Evolutionary conservation across 2,888 invertebrate genomes (phyloP), one percentile per base, ranked within the genome.

Genomic region (Keiferia lycopersicella): DNA sequence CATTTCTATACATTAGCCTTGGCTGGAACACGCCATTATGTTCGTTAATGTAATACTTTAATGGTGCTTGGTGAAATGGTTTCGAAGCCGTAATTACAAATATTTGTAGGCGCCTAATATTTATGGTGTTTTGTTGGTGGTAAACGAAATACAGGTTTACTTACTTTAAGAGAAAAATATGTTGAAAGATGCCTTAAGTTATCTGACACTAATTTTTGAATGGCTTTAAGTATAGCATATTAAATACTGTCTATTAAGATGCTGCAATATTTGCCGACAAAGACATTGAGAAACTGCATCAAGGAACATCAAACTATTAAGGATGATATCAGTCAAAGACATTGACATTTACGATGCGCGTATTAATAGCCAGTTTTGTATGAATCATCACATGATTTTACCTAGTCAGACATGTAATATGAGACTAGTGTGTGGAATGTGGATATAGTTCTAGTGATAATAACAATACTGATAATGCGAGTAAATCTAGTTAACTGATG

Each of bases 21-120:
- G 58, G 20, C 39, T 30, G 4, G 30, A 11, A 39, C 39, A 58
- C 39, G 39, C 38, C 20, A 58, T 53, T 53, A 14, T 26, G 22
- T 26, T 45, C 4, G 45, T 45, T 45, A 45, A 45, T 12, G 30
- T 30, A 56, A 56, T 58, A 58, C 16, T 34, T 10, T 39, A 39
- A 58, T 58, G 38, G 58, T 18, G 38, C 39, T 58, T 39, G n/a
- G n/a, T n/a, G 18, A 58, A 58, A 58, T 38, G 39, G 20, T 12
- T 20, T 16, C 20, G 16, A 18, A 16, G 39, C 39, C 38, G 16
- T 20, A 58, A 20, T 20, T 20, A 3, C 39, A 39, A 39, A 16
- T 14, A 34, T 34, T 26, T 26, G 10, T 34, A 34, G 34, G 34
- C 8, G 1, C 10, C 34, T 34, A 34, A 34, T 45, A 45, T 16